Percentiles rank a stretch among this genome's conserved stretches.
Evolutionary conservation across 2,888 invertebrate genomes (phyloP).

Genomic region (Axea sp.): DNA sequence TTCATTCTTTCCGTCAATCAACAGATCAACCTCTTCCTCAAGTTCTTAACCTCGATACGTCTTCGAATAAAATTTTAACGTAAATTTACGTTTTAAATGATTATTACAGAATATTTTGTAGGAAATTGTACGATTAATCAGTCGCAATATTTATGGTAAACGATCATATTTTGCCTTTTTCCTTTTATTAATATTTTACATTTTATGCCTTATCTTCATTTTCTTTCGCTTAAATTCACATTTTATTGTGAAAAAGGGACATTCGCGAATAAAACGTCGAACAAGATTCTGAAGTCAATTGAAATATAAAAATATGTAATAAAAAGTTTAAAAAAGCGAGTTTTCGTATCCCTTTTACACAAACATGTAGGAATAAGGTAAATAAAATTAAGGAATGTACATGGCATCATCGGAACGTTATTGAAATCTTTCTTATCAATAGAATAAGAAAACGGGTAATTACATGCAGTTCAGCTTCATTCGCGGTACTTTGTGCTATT

Average conservation of each 20-base stretch:
- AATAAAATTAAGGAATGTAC: conserved; percentile 30
- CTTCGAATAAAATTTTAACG: conserved; percentile 4
- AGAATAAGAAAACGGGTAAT: conserved; percentile 40
- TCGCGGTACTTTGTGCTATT: conserved; percentile 77
- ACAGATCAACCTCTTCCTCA: conserved; percentile 65
- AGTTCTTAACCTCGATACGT: not conserved
- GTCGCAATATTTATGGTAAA: conserved; percentile 35
- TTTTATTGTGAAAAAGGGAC: conserved; percentile 13
- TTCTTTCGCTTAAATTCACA: not conserved
- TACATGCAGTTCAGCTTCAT: conserved; percentile 72
- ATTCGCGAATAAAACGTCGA: not conserved
- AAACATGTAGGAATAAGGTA: not conserved
- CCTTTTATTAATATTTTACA: not conserved
- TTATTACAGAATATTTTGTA: conserved; percentile 30
- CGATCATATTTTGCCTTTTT: not conserved
- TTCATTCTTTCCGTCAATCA: conserved; percentile 65
- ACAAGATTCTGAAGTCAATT: conserved; percentile 5
- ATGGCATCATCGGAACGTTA: conserved; percentile 17
- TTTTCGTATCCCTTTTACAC: conserved; percentile 4
- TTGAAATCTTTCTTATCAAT: conserved; percentile 35
- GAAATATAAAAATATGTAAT: conserved; percentile 32
- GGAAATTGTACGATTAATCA: conserved; percentile 48
- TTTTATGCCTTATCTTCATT: not conserved
- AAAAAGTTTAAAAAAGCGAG: not conserved
- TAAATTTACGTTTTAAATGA: conserved; percentile 17